These are phyloP conservation scores for Piezodorus guildinii DNA, from an alignment of 1,140 invertebrate genomes.

Conservation along the genomic window DNA sequence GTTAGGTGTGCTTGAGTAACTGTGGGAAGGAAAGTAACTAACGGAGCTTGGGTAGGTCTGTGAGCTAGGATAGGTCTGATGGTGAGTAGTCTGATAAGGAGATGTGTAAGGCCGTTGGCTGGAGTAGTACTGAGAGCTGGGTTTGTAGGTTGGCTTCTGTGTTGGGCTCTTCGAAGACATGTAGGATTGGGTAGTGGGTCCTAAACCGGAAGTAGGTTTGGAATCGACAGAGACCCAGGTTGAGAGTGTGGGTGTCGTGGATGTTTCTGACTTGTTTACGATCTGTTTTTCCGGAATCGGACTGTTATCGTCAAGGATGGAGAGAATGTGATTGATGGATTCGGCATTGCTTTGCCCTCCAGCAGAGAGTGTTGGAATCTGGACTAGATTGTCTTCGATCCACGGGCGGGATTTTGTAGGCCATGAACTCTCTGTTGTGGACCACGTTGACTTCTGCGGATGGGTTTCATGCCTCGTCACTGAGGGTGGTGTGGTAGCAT, in stretches of 20 bases:
- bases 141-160: constrained; percentile 1
- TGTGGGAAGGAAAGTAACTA: not conserved
- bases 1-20: not conserved
- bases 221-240: constrained; percentile 40
- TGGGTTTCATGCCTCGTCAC: constrained; percentile 15
- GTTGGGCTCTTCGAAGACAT: constrained; percentile 25
- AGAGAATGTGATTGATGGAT: constrained; percentile 38
- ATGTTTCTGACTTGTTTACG: constrained; percentile 30
- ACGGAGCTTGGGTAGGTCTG: not conserved
- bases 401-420: not conserved
- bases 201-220: constrained; percentile 25
- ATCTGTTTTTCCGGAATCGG: constrained; percentile 23
- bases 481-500: constrained; percentile 3
- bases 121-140: not conserved
- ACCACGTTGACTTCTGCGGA: constrained; percentile 21
- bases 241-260: constrained; percentile 36
- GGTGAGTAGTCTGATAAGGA: not conserved
- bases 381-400: constrained; percentile 35
- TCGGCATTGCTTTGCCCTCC: constrained; percentile 34
- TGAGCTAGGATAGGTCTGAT: too few species aligned
- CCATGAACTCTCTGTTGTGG: constrained; percentile 13
- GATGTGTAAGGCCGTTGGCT: not conserved
- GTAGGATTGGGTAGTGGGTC: constrained; percentile 27
- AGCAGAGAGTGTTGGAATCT: constrained; percentile 42
- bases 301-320: constrained; percentile 32